A percentile compares a stretch with the other conserved stretches of the same genome.
Conservation (phyloP, 2,888 invertebrate species). For the Polyommatus iphigenia region DNA sequence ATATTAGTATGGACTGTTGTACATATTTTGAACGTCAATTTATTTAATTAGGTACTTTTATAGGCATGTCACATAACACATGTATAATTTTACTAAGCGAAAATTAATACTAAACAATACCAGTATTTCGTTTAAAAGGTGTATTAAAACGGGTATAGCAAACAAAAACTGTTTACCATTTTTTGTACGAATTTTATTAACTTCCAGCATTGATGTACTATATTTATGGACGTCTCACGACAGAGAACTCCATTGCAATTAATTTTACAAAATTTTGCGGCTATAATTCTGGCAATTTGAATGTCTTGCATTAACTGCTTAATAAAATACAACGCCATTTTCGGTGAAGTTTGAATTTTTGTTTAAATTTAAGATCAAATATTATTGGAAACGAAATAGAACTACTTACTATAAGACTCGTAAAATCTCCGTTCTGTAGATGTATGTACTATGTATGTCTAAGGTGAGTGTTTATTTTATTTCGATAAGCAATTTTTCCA, state of each 20-base stretch:
- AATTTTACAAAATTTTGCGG: neutral
- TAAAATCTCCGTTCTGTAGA: too few species aligned
- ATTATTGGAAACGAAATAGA: too few species aligned
- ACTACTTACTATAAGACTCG: too few species aligned
- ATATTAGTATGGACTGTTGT: too few species aligned
- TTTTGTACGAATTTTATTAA: neutral
- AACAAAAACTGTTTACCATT: neutral
- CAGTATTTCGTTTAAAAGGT: neutral
- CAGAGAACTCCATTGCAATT: neutral
- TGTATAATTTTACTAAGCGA: too few species aligned
- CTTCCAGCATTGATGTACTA: neutral
- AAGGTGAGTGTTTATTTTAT: too few species aligned
- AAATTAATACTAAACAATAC: neutral
- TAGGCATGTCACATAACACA: too few species aligned
- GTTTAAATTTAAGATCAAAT: too few species aligned
- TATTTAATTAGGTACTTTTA: too few species aligned
- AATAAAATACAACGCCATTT: neutral
- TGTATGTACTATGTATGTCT: too few species aligned
- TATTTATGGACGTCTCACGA: neutral
- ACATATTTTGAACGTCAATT: too few species aligned
- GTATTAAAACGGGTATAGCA: neutral
- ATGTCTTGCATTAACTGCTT: neutral
- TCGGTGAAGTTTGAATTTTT: neutral
- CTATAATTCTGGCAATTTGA: neutral
- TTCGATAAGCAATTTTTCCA: too few species aligned